These are phyloP conservation scores for Scaptomyza pallida DNA, from an alignment of 1,140 invertebrate species.

Conservation along the genomic window DNA sequence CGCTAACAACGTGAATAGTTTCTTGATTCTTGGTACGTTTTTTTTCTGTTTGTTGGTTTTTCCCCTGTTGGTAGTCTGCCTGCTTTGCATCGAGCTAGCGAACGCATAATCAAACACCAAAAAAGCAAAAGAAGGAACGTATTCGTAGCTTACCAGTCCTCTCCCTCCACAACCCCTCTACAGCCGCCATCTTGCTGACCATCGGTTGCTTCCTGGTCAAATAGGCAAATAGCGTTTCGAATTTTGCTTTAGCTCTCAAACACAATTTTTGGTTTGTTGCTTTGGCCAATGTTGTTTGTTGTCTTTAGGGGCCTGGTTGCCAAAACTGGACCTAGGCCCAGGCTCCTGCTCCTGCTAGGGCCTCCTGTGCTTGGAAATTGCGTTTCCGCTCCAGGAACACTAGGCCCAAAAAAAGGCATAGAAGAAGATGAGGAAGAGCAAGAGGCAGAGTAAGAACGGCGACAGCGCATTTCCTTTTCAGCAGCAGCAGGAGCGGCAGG, in stretches of 20 bases:
- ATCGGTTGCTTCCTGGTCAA: slow-evolving; percentile 7
- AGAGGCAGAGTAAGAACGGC: slow-evolving; percentile 19
- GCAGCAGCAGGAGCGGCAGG: slow-evolving; percentile 1
- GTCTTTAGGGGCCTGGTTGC: slow-evolving; percentile 53
- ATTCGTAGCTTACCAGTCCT: neutral
- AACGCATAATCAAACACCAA: slow-evolving; percentile 76
- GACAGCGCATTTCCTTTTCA: slow-evolving; percentile 47
- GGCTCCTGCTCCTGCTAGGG: neutral
- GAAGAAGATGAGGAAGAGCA: neutral
- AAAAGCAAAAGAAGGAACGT: slow-evolving; percentile 41
- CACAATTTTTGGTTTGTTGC: slow-evolving; percentile 77
- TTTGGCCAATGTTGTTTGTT: slow-evolving; percentile 67
- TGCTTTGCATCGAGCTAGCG: slow-evolving; percentile 56
- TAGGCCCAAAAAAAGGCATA: slow-evolving; percentile 1
- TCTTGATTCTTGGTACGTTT: neutral
- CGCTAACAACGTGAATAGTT: neutral
- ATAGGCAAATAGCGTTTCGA: slow-evolving; percentile 20
- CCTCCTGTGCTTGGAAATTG: slow-evolving; percentile 69
- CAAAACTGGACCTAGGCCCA: neutral
- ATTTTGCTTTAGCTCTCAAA: slow-evolving; percentile 67
- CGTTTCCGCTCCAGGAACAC: slow-evolving; percentile 69
- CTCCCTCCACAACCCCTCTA: neutral
- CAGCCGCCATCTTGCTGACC: slow-evolving; percentile 6
- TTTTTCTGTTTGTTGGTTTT: neutral
- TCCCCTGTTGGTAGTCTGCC: neutral